Percentiles rank a stretch among this genome's conserved stretches.
These are phyloP conservation scores for Hystrix brachyura DNA, from an alignment of 2,113 vertebrate genomes.

Conservation along the genomic window DNA sequence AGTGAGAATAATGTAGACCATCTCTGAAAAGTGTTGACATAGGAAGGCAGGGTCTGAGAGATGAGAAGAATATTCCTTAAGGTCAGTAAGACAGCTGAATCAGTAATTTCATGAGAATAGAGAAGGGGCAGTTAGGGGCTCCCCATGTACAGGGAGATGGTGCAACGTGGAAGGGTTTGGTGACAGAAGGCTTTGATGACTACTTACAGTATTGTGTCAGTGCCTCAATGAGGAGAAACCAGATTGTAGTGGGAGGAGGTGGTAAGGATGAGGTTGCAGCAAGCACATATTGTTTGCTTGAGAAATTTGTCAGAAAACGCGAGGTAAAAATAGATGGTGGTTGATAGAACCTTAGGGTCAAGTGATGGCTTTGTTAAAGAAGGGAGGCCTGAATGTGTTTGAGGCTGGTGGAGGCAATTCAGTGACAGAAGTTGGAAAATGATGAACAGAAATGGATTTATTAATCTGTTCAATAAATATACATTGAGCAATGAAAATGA, in stretches of 20 bases:
- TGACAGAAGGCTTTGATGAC: conserved; percentile 72
- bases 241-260: conserved; percentile 78
- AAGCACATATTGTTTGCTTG: conserved; percentile 74
- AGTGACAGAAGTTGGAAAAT: conserved; percentile 47
- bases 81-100: not conserved
- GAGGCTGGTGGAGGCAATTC: not conserved
- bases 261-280: conserved; percentile 65
- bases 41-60: not conserved
- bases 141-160: not conserved
- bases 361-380: conserved; percentile 62
- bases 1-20: not conserved
- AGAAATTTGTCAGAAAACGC: conserved; percentile 71
- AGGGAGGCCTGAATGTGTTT: conserved; percentile 33
- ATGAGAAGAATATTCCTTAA: conserved; percentile 12
- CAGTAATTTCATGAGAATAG: not conserved
- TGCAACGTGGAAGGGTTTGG: not conserved
- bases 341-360: conserved; percentile 62
- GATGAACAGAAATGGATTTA: conserved; percentile 58
- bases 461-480: conserved; percentile 57
- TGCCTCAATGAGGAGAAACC: conserved; percentile 46
- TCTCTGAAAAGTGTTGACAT: not conserved
- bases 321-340: conserved; percentile 71
- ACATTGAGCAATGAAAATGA: not conserved
- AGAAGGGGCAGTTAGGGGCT: not conserved
- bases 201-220: conserved; percentile 63